Conservation (phyloP, 2,113 vertebrate genomes). For the Cryptotis parvus region DNA sequence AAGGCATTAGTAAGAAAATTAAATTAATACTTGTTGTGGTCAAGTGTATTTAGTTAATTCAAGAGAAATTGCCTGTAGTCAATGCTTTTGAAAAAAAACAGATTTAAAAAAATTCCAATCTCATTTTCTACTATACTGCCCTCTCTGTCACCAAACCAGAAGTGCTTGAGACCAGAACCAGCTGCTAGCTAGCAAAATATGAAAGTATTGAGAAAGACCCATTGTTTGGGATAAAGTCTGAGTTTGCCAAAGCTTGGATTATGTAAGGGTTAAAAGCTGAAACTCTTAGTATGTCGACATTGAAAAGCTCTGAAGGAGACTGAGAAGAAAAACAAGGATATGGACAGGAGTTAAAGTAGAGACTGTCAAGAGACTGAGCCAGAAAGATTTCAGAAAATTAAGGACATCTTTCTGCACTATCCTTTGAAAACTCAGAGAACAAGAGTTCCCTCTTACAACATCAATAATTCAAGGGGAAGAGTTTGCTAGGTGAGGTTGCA, state of each 20-base stretch:
- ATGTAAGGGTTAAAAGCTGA: background rate
- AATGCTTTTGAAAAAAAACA: background rate
- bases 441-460: background rate
- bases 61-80: background rate
- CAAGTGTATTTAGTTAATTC: slow-evolving; percentile 34
- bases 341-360: background rate
- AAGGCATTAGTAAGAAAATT: slow-evolving; percentile 37
- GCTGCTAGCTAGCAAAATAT: background rate
- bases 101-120: background rate
- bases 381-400: background rate
- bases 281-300: background rate
- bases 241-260: background rate
- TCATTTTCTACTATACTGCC: background rate
- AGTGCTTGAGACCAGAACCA: background rate
- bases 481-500: background rate
- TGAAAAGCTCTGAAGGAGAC: background rate
- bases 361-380: background rate
- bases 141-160: background rate
- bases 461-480: background rate
- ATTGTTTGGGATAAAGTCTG: background rate
- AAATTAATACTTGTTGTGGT: slow-evolving; percentile 24
- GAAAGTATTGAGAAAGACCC: background rate
- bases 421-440: background rate
- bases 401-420: background rate
- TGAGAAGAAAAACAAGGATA: background rate